These are phyloP conservation scores for Ornithoptera priamus DNA, from an alignment of 2,888 invertebrate species.

Conservation along the genomic window DNA sequence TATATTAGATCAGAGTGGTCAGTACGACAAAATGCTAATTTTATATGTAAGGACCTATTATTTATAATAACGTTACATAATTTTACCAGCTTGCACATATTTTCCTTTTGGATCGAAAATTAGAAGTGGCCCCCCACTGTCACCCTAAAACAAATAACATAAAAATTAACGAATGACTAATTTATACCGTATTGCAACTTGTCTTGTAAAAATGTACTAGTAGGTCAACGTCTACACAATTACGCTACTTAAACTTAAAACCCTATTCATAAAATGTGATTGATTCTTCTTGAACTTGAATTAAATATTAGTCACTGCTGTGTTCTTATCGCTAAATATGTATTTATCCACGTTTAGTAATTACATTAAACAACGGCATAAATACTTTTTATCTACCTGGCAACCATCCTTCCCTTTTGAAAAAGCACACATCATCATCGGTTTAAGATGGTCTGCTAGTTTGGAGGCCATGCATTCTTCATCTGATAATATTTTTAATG, in stretches of 20 bases:
- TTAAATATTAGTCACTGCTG: slow-evolving; percentile 3
- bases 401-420: slow-evolving; percentile 81
- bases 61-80: background rate
- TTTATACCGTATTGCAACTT: background rate
- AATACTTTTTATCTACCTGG: slow-evolving; percentile 64
- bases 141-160: slow-evolving; percentile 72
- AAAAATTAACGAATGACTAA: background rate
- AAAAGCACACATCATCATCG: slow-evolving; percentile 82
- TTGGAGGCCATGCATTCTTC: slow-evolving; percentile 64
- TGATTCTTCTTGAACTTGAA: slow-evolving; percentile 6
- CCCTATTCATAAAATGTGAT: background rate
- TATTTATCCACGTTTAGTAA: slow-evolving; percentile 32
- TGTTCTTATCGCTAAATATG: slow-evolving; percentile 2
- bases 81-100: slow-evolving; percentile 81
- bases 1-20: too few species aligned
- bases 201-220: too few species aligned
- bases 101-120: slow-evolving; percentile 73
- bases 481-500: slow-evolving; percentile 65
- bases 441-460: slow-evolving; percentile 66
- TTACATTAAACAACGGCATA: slow-evolving; percentile 24
- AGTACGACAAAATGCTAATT: too few species aligned
- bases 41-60: too few species aligned
- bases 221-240: too few species aligned
- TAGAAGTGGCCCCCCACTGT: slow-evolving; percentile 83
- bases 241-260: too few species aligned